Percentiles rank a stretch among this genome's conserved stretches.
phyloP scores from a whole-genome alignment of 2,113 vertebrate genomes.

The Mormyrus lacerda region DNA sequence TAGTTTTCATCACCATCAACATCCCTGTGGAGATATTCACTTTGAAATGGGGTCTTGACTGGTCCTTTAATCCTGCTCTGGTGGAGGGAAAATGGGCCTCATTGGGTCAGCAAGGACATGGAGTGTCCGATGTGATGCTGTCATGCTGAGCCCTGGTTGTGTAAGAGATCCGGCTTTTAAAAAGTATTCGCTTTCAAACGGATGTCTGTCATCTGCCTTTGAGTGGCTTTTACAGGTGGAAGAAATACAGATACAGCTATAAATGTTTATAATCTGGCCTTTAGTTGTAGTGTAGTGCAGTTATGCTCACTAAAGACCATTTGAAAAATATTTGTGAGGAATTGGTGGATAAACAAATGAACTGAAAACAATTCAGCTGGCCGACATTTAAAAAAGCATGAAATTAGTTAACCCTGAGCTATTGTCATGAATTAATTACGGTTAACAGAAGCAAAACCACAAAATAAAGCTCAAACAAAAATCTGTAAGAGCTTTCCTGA shows the following conservation, averaged over 20 bases:
- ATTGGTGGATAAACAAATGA: neutral
- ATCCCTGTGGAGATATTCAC: neutral
- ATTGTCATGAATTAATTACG: neutral
- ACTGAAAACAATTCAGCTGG: neutral
- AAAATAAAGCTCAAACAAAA: neutral
- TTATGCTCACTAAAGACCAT: neutral
- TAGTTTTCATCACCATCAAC: neutral
- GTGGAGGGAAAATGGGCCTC: neutral
- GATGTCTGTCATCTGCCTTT: neutral
- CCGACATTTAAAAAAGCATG: neutral
- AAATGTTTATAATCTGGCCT: neutral
- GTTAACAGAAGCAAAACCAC: neutral
- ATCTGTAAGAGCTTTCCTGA: neutral
- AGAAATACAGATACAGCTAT: neutral
- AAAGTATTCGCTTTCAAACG: neutral
- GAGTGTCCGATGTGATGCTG: neutral
- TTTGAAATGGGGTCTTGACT: neutral
- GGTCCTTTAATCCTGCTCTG: neutral
- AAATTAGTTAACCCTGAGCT: neutral
- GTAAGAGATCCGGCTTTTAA: neutral
- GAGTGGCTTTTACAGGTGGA: neutral
- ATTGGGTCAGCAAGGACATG: neutral
- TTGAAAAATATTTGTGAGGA: neutral
- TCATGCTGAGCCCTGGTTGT: neutral
- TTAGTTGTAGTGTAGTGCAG: neutral